phyloP scores from a whole-genome alignment of 2,888 invertebrate species.

The Hydraecia micacea region DNA sequence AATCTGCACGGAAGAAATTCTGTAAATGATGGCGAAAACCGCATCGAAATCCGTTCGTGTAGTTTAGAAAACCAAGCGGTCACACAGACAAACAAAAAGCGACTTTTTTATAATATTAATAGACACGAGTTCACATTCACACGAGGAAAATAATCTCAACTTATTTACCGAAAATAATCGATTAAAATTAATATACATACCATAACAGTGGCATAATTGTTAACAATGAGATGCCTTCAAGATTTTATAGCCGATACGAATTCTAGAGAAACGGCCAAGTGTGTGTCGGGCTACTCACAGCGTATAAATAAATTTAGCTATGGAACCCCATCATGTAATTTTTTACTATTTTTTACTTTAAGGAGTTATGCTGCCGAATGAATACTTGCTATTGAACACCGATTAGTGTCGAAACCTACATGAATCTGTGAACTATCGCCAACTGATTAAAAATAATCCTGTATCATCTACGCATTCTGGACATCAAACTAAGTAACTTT shows the following conservation, averaged over 20 bases:
- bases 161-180: conserved; percentile 3
- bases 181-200: conserved; percentile 1
- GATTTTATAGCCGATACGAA: neutral
- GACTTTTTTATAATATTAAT: neutral
- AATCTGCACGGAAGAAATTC: neutral
- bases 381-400: neutral
- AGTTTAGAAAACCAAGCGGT: neutral
- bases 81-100: neutral
- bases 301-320: neutral
- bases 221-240: neutral
- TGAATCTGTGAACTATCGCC: neutral
- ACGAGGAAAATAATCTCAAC: neutral
- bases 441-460: neutral
- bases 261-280: neutral
- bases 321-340: neutral
- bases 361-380: no score
- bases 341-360: no score
- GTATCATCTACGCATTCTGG: no score
- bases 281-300: no score
- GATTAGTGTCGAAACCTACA: neutral
- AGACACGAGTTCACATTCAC: neutral
- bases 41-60: no score
- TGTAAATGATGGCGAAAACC: no score
- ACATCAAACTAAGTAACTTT: no score
- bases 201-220: neutral